A percentile compares a stretch with the other conserved stretches of the same genome.
Evolutionary conservation across 1,140 invertebrate species (phyloP).

Genomic region (Diuraphis noxia): DNA sequence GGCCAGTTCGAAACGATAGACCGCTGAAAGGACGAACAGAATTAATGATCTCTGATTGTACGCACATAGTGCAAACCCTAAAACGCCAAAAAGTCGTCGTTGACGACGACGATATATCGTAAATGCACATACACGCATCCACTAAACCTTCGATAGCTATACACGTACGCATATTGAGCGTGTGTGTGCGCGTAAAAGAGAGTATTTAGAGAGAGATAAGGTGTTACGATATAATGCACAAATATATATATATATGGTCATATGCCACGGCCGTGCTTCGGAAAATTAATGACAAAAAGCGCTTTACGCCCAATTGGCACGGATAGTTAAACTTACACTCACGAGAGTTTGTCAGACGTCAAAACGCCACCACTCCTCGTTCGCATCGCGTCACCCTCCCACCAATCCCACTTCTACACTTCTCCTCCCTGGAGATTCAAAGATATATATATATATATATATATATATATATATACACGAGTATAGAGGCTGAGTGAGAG

Average conservation of each 20-base stretch:
- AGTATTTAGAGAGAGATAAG: not conserved
- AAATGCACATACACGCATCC: not conserved
- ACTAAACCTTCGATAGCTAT: not conserved
- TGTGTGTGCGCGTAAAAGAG: not conserved
- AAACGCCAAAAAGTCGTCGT: not conserved
- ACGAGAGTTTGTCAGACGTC: slow-evolving; percentile 24
- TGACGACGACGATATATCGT: not conserved
- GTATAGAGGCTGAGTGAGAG: too few relatives aligned
- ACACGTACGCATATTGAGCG: not conserved
- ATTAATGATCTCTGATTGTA: slow-evolving; percentile 11
- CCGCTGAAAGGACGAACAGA: not conserved
- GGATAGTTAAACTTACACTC: not conserved
- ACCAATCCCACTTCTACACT: too few relatives aligned
- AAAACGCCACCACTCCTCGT: not conserved
- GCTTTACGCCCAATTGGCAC: slow-evolving; percentile 42
- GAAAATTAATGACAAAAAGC: slow-evolving; percentile 36
- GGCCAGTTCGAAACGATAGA: not conserved
- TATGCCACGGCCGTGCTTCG: not conserved
- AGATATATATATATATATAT: too few relatives aligned
- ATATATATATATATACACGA: too few relatives aligned
- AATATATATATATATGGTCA: slow-evolving; percentile 15
- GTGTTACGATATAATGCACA: not conserved
- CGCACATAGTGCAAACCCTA: not conserved
- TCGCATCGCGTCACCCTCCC: not conserved
- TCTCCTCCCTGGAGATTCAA: too few relatives aligned